Evolutionary conservation across 2,797 vertebrate species (phyloP), one percentile per base, ranked within the genome.

Genomic region (Pagetopsis macropterus): DNA sequence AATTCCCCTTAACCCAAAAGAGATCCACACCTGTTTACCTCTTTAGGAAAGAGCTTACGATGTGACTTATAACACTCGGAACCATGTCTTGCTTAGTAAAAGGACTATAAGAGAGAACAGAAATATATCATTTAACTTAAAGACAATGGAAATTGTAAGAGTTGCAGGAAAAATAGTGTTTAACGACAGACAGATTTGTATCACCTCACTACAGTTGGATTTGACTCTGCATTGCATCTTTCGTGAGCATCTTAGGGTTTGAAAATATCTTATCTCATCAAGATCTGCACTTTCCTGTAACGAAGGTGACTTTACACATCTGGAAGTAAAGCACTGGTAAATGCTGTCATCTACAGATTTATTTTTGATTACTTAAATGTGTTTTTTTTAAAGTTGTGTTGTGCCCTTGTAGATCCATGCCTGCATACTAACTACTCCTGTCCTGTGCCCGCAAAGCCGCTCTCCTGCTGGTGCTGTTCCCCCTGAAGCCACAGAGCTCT

Each of bases 401-500:
- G 65, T 37, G 37, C 4, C 15, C 49, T 7, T 43, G 4, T 13
- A 56, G 23, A 58, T 75, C 12, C 2, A 1, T 17, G 52, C 31
- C 23, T 27, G 15, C 37, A 5, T 16, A 40, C 16, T 13, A 37
- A 62, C 60, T 58, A 8, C 9, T 5, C 1, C 51, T 46, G 64
- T 9, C 17, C 48, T 45, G 45, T 43, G 57, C 55, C 27, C 62
- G 54, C 54, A 45, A 63, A 56, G 15, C 54, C 3, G 27, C 7
- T 15, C 27, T 70, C 66, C 69, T 21, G 44, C 66, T 75, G 77
- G 55, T 75, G 72, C 76, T 79, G 72, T 56, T 48, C 54, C 76
- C 76, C 70, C 58, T 40, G 52, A 70, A 83, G 79, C 58, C 49
- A 54, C 68, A 76, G 59, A 56, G 60, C 66, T 65, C 74, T 76